Evolutionary conservation across 2,888 invertebrate genomes (phyloP).

Genomic region (Hypena proboscidalis): DNA sequence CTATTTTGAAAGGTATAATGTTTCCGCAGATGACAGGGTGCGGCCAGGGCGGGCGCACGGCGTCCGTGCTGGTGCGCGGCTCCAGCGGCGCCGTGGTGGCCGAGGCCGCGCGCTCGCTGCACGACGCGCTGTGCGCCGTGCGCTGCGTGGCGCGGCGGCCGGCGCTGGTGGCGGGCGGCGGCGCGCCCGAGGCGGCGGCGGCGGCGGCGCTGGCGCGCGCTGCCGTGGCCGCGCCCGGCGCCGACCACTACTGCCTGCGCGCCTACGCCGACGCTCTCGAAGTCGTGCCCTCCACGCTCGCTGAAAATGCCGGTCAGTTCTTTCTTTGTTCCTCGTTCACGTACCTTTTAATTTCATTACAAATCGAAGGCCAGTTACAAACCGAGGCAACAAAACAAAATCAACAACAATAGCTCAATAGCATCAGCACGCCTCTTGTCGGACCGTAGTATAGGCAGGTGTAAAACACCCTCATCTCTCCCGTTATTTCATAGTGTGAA

Average conservation of each 20-base stretch:
- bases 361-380: too few relatives aligned
- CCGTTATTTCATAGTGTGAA: too few relatives aligned
- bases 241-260: conserved; percentile 97
- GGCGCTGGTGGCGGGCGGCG: conserved; percentile 97
- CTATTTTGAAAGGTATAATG: not conserved
- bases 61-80: conserved; percentile 95
- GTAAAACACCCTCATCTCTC: too few relatives aligned
- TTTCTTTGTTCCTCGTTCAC: too few relatives aligned
- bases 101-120: conserved; percentile 95
- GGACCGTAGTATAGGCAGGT: too few relatives aligned
- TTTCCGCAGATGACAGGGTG: conserved; percentile 91
- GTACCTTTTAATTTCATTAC: too few relatives aligned
- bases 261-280: conserved; percentile 98
- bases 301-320: conserved; percentile 79
- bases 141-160: conserved; percentile 98
- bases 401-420: too few relatives aligned
- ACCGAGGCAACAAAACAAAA: too few relatives aligned
- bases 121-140: conserved; percentile 96
- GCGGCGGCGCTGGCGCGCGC: conserved; percentile 92
- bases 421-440: too few relatives aligned
- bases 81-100: conserved; percentile 95
- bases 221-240: conserved; percentile 94
- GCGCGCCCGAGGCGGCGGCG: conserved; percentile 98
- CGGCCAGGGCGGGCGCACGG: conserved; percentile 94
- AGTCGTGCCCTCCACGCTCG: conserved; percentile 83